Evolutionary conservation across 2,113 vertebrate species (phyloP).

Genomic region (Emydura subglobosa): DNA sequence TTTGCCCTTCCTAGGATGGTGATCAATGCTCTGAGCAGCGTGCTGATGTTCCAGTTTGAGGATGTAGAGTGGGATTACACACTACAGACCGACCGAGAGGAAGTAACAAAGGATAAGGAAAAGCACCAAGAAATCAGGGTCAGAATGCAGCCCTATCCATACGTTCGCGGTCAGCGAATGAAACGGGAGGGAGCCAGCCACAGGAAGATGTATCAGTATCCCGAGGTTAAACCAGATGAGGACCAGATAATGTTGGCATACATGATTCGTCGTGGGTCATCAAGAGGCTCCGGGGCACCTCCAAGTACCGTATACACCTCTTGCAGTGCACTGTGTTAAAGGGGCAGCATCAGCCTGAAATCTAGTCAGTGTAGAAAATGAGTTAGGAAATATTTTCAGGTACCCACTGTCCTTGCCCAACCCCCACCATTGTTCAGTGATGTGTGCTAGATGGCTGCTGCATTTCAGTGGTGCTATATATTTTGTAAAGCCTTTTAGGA

Average conservation of each 20-base stretch:
- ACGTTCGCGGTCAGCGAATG: not conserved
- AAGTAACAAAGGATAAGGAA: not conserved
- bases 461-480: not conserved
- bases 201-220: not conserved
- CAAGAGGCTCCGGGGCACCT: not conserved
- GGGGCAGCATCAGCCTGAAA: not conserved
- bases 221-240: not conserved
- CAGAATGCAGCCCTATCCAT: not conserved
- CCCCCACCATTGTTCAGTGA: not conserved
- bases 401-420: not conserved
- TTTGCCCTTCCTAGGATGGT: conserved; percentile 81
- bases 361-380: not conserved
- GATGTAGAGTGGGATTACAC: conserved; percentile 85
- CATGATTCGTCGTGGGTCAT: not conserved
- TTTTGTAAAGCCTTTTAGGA: not conserved
- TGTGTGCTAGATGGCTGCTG: not conserved
- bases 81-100: not conserved
- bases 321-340: not conserved
- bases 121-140: not conserved
- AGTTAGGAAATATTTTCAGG: not conserved
- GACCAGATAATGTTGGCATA: not conserved
- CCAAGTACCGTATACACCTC: not conserved
- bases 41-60: conserved; percentile 86
- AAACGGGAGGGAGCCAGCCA: not conserved
- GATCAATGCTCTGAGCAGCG: conserved; percentile 77